Conservation (phyloP, 2,113 vertebrate species). For the Nettapus auritus region DNA sequence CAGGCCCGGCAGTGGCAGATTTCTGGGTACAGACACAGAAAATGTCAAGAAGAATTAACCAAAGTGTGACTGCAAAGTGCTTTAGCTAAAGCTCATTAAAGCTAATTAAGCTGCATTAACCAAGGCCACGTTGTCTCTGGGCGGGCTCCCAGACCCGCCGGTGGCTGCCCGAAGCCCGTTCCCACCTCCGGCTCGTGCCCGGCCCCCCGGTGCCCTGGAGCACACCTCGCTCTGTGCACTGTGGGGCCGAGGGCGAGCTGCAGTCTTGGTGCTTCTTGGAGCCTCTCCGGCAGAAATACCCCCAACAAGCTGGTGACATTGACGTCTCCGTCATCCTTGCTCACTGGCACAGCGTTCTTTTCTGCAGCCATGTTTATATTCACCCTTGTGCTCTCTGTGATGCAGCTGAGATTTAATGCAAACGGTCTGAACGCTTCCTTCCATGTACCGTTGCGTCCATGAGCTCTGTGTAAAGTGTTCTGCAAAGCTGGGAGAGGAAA, state of each 20-base stretch:
- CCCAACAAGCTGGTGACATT: not conserved
- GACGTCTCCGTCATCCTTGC: not conserved
- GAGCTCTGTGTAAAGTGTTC: not conserved
- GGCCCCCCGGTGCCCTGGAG: not conserved
- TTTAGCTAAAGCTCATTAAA: constrained; percentile 26
- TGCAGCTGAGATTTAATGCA: fast-evolving
- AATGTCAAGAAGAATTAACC: constrained; percentile 24
- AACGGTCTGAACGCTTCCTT: not conserved
- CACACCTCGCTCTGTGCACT: not conserved
- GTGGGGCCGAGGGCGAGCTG: fast-evolving
- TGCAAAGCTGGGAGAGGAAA: not conserved
- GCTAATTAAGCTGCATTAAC: constrained; percentile 27
- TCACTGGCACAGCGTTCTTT: fast-evolving
- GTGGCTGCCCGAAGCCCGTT: not conserved
- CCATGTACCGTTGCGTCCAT: fast-evolving
- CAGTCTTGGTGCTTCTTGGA: not conserved
- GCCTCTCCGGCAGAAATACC: not conserved
- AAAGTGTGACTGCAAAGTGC: not conserved
- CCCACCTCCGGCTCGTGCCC: not conserved
- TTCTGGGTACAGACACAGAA: not conserved
- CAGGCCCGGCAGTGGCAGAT: not conserved
- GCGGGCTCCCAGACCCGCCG: not conserved
- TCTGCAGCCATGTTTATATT: not conserved
- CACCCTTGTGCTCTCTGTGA: fast-evolving
- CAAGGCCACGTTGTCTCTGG: not conserved